phyloP scores from a whole-genome alignment of 2,888 invertebrate genomes.

The Creontiades dilutus region DNA sequence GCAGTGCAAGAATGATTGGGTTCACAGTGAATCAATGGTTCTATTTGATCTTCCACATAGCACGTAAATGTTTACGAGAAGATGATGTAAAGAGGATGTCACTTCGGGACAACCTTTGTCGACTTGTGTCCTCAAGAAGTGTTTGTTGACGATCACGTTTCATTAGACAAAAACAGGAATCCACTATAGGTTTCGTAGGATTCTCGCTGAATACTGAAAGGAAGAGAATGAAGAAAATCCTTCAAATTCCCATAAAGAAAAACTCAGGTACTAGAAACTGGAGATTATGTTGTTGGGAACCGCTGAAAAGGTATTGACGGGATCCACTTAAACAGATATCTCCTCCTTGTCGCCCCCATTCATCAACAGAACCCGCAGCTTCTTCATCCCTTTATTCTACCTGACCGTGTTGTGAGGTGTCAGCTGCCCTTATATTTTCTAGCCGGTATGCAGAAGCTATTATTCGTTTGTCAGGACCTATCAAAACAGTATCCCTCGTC shows the following conservation, averaged over 20 bases:
- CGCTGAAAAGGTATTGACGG: slow-evolving; percentile 2
- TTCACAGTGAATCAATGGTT: too few species aligned
- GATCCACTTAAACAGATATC: slow-evolving; percentile 47
- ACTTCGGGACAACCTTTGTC: not conserved
- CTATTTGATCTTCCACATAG: too few species aligned
- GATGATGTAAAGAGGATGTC: not conserved
- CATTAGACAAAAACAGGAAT: slow-evolving; percentile 31
- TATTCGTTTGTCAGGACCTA: slow-evolving; percentile 37
- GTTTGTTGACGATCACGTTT: slow-evolving; percentile 50
- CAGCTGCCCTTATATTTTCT: slow-evolving; percentile 16
- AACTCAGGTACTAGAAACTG: slow-evolving; percentile 41
- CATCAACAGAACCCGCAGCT: slow-evolving; percentile 16
- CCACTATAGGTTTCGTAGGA: not conserved
- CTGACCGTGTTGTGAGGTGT: slow-evolving; percentile 21
- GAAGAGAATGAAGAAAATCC: not conserved
- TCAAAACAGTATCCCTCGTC: slow-evolving; percentile 29
- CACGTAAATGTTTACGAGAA: not conserved
- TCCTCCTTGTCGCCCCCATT: slow-evolving; percentile 4
- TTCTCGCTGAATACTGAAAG: not conserved
- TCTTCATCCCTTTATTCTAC: not conserved
- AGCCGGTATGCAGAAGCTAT: slow-evolving; percentile 33
- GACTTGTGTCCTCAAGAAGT: not conserved
- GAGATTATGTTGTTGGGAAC: slow-evolving; percentile 43
- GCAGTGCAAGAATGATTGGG: too few species aligned
- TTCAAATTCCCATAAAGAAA: not conserved